A percentile compares a stretch with the other conserved stretches of the same genome.
Conservation (phyloP, 1,140 invertebrate genomes). For the Planococcus citri region DNA sequence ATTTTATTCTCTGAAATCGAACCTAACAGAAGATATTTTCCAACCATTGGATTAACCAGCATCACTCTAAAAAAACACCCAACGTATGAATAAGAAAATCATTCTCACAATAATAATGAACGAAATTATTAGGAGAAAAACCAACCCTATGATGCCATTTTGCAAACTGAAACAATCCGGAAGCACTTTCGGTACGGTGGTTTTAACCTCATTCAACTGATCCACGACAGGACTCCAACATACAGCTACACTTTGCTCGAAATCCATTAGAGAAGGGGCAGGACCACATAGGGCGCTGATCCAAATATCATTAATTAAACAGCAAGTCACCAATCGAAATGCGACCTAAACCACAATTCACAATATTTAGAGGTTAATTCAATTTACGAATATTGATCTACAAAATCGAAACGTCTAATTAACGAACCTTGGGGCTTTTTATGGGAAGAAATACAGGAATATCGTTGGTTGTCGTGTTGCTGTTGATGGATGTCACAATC, state of each 20-base stretch:
- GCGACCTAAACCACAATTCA: conserved; percentile 46
- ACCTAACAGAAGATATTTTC: conserved; percentile 1
- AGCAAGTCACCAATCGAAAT: conserved; percentile 62
- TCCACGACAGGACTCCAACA: conserved; percentile 59
- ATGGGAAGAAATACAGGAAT: conserved; percentile 67
- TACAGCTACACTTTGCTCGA: conserved; percentile 56
- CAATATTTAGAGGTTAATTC: not conserved
- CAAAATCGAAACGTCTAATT: conserved; percentile 29
- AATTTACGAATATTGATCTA: not conserved
- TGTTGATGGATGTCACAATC: conserved; percentile 48
- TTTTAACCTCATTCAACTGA: conserved; percentile 46
- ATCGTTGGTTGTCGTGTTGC: conserved; percentile 52
- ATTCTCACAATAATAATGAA: too few species aligned
- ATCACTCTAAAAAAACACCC: not conserved
- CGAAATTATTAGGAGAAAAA: not conserved
- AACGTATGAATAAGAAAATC: not conserved
- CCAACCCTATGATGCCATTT: conserved; percentile 46
- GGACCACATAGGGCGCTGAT: conserved; percentile 65
- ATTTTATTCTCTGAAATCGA: not conserved
- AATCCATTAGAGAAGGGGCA: conserved; percentile 51
- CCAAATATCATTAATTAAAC: conserved; percentile 57
- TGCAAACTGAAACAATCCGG: conserved; percentile 46
- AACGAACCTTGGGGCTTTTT: conserved; percentile 71
- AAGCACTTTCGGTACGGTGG: conserved; percentile 49
- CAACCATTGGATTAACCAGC: not conserved